Evolutionary conservation across 2,113 vertebrate genomes (phyloP).

Genomic region (Anarrhichthys ocellatus): DNA sequence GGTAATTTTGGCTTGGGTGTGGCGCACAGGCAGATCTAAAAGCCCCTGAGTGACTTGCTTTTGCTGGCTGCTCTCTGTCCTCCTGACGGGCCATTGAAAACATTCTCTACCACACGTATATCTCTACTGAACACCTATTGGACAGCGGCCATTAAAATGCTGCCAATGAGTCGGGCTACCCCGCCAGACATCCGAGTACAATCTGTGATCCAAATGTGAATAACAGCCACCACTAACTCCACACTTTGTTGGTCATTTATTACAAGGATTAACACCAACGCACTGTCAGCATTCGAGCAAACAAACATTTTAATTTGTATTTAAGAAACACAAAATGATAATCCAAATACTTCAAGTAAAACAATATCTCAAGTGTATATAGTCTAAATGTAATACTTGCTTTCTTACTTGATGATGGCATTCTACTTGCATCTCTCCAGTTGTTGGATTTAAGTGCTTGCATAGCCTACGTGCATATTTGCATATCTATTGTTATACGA

Average conservation of each 20-base stretch:
- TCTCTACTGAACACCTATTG: constrained; percentile 50
- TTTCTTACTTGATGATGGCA: too few relatives aligned
- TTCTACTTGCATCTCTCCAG: background rate
- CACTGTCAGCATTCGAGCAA: background rate
- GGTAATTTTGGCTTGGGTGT: constrained; percentile 35
- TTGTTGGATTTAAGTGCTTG: too few relatives aligned
- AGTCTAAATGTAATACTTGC: background rate
- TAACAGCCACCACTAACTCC: background rate
- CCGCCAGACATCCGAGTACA: constrained; percentile 22
- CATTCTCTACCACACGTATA: constrained; percentile 54
- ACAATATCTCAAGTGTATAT: background rate
- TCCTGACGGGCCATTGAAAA: constrained; percentile 49
- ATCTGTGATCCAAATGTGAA: background rate
- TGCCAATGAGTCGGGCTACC: constrained; percentile 9
- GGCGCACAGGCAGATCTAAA: constrained; percentile 42
- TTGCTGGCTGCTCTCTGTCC: constrained; percentile 54
- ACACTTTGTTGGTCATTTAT: background rate
- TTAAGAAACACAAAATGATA: background rate
- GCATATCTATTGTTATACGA: background rate
- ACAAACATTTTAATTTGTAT: background rate
- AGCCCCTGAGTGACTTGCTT: constrained; percentile 35
- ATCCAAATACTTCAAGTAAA: background rate
- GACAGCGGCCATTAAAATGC: constrained; percentile 30
- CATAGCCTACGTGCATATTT: background rate
- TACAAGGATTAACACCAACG: background rate